Evolutionary conservation across 2,797 vertebrate species (phyloP).

Genomic region (Spinibarbus caldwelli): DNA sequence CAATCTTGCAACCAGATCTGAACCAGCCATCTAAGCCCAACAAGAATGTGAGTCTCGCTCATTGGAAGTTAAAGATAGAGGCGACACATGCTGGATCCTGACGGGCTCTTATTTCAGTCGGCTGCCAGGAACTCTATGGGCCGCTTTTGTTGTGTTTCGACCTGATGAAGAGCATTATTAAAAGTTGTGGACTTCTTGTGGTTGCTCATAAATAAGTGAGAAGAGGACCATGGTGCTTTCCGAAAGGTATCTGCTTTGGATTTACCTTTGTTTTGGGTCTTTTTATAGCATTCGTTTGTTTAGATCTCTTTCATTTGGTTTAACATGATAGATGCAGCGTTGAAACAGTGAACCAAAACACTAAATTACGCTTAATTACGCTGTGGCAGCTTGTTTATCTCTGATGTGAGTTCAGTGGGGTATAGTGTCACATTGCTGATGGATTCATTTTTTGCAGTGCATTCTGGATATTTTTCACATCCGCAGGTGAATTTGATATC

Average conservation of each 20-base stretch:
- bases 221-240: constrained; percentile 78
- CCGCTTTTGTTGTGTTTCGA: constrained; percentile 66
- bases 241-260: constrained; percentile 81
- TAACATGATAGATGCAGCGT: constrained; percentile 10
- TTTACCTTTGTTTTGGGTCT: not conserved
- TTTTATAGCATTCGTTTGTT: constrained; percentile 2
- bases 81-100: constrained; percentile 78
- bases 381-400: constrained; percentile 13
- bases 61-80: constrained; percentile 99
- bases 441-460: not conserved
- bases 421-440: constrained; percentile 8
- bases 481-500: constrained; percentile 25
- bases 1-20: constrained; percentile 83
- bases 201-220: constrained; percentile 49
- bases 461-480: constrained; percentile 33
- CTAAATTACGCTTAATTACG: not conserved
- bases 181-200: constrained; percentile 51
- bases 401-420: not conserved
- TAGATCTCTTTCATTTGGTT: not conserved
- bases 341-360: constrained; percentile 9
- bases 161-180: constrained; percentile 30
- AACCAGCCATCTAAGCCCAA: constrained; percentile 82
- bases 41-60: constrained; percentile 95
- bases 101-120: constrained; percentile 84
- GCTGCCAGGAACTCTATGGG: constrained; percentile 59